phyloP scores from a whole-genome alignment of 2,797 vertebrate genomes.

The Ctenopoma kingsleyae region DNA sequence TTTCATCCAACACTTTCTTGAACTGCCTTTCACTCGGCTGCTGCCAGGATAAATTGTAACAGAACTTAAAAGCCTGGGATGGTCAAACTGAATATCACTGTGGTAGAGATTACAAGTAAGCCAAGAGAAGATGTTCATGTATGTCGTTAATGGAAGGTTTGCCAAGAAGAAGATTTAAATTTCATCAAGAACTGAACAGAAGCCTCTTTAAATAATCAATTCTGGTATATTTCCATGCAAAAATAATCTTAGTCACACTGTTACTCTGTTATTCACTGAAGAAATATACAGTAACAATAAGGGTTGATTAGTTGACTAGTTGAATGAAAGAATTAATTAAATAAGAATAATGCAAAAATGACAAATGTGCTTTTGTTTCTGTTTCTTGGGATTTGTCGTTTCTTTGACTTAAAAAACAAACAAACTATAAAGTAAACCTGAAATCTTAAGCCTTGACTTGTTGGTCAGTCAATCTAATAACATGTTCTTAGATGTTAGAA shows the following conservation, averaged over 20 bases:
- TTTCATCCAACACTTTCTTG: slow-evolving; percentile 63
- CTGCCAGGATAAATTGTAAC: slow-evolving; percentile 60
- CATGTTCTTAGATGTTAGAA: neutral
- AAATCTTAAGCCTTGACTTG: neutral
- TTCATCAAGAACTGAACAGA: slow-evolving; percentile 24
- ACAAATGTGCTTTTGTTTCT: neutral
- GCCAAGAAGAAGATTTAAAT: slow-evolving; percentile 28
- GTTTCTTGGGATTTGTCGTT: neutral
- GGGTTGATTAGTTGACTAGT: neutral
- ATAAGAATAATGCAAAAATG: neutral
- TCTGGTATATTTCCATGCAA: slow-evolving; percentile 4
- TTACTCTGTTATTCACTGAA: neutral
- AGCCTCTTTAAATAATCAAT: slow-evolving; percentile 10
- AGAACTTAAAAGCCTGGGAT: slow-evolving; percentile 46
- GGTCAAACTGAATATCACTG: slow-evolving; percentile 47
- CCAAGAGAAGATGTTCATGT: slow-evolving; percentile 24
- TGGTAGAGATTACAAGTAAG: slow-evolving; percentile 36
- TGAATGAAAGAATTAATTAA: neutral
- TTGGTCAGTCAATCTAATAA: neutral
- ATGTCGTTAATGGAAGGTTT: slow-evolving; percentile 7
- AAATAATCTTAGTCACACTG: neutral
- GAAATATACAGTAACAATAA: neutral
- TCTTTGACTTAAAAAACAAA: neutral
- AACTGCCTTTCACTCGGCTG: slow-evolving; percentile 50
- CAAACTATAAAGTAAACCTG: no score